Base-by-base conservation (phyloP, 2,888 invertebrate species). In the Eledone cirrhosa region DNA sequence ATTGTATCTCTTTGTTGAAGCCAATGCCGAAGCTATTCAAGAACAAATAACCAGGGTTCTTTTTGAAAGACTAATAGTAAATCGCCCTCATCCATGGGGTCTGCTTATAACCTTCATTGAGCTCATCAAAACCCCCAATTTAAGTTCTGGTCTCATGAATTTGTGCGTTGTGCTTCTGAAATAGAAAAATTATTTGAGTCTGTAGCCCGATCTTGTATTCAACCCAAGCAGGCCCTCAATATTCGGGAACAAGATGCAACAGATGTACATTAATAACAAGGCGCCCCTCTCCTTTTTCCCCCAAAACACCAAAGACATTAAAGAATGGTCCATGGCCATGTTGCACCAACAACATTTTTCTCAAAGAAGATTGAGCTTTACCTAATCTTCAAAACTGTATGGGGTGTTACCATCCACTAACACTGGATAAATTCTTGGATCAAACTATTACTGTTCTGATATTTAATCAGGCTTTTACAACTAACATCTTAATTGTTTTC, bases 11-110 rank as follows among this genome's bases (percentile, higher is more conserved):
- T 99, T 99, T 92, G 96, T 96, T 75, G 98, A 99, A 91, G 98
- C 98, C 13, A 98, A 98, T 89, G 95, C 96, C 0, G 97, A 98
- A 91, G 97, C 97, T 11, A 97, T 99, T 81, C 99, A 99, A 91
- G 99, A 99, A 91, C 99, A 99, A 91, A 98, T 99, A 78, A 98
- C 98, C 0, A 92, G 98, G 88, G 99, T 99, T 86, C 92, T 99
- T 78, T 93, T 99, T 80, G 99, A 99, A 90, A 93, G 99, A 85
- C 93, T 99, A 80, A 99, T 99, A 85, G 99, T 99, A 0, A 98
- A 99, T 92, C 93, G 99, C 77, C 99, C 99, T 7, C 99, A 99
- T 92, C 99, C 99, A 0, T 99, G 99, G 99, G 99, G 99, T 22
- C 92, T 99, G 74, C 93, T 99, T 59, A 98, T 99, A 84, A 99